Base-by-base conservation (phyloP, 2,797 vertebrate species). In the Ptychobarbus kaznakovi region DNA sequence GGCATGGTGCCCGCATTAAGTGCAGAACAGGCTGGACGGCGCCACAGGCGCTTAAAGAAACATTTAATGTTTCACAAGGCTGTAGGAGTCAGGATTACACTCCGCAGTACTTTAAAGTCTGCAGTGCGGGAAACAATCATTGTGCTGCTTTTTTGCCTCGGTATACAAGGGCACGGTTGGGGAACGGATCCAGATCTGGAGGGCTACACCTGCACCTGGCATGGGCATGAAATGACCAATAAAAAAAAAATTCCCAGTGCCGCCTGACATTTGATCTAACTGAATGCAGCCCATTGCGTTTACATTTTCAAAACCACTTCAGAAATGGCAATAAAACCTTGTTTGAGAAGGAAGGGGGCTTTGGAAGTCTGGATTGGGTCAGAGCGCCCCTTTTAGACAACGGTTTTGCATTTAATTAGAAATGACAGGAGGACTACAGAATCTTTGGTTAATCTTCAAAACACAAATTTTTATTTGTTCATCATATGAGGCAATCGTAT, bases 31-130 rank as follows among this genome's bases (percentile, higher is more conserved):
- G 94, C 94, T 93, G 92, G 70, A 92, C 89, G 94, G 95, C 91
- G 93, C 95, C 96, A 93, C 86, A 74, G 35, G 93, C 83, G 91
- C 93, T 93, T 93, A 94, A 93, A 95, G 94, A 93, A 93, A 93
- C 93, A 91, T 93, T 94, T 94, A 93, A 92, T 91, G 90, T 93
- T 95, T 94, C 94, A 93, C 93, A 91, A 92, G 91, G 90, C 86
- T 89, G 89, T 83, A 87, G 92, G 90, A 90, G 88, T 82, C 38
- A n/a, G 90, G 94, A 95, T 94, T 94, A 94, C 87, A 91, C 80
- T 76, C 83, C 42, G 72, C 86, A 75, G 81, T 74, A 87, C 91
- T 84, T 91, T 91, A 94, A 94, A 95, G 90, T 91, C 92, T 88
- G 70, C 91, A 91, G 91, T 61, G 63, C 63, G 40, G 69, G 82